Conservation (phyloP, 1,140 invertebrate genomes). For the Danaus melanippus region DNA sequence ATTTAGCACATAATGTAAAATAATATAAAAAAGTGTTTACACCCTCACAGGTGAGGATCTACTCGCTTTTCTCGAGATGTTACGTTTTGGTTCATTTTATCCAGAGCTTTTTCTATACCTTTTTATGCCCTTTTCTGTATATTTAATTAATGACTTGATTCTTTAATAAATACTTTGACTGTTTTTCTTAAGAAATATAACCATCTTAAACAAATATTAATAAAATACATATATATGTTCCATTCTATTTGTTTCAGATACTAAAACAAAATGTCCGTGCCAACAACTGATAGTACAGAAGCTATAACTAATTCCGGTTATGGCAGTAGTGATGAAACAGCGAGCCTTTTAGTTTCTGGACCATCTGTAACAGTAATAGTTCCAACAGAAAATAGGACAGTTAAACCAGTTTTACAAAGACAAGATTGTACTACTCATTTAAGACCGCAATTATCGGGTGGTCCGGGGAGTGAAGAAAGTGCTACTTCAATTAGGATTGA, state of each 20-base stretch:
- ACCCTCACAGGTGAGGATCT: too few species aligned
- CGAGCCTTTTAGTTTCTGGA: slow-evolving; percentile 78
- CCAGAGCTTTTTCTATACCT: too few species aligned
- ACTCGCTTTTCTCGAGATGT: too few species aligned
- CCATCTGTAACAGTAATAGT: slow-evolving; percentile 68
- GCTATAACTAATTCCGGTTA: slow-evolving; percentile 76
- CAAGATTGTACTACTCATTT: slow-evolving; percentile 86
- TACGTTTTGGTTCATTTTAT: too few species aligned
- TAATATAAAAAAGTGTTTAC: too few species aligned
- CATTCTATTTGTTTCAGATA: slow-evolving; percentile 50
- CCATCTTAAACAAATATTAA: too few species aligned
- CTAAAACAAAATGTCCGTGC: slow-evolving; percentile 52
- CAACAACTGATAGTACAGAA: slow-evolving; percentile 69
- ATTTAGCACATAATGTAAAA: too few species aligned
- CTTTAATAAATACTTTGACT: too few species aligned
- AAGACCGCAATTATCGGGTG: slow-evolving; percentile 81
- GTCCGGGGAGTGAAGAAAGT: slow-evolving; percentile 85
- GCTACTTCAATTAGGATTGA: slow-evolving; percentile 73
- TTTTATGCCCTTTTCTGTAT: too few species aligned
- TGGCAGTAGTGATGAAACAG: slow-evolving; percentile 84
- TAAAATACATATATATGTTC: too few species aligned
- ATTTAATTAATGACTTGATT: too few species aligned
- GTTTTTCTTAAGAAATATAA: too few species aligned
- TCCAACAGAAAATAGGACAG: slow-evolving; percentile 57
- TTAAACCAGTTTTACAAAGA: slow-evolving; percentile 85